phyloP scores from a whole-genome alignment of 2,888 invertebrate genomes.

The Leptinotarsa haldemani region DNA sequence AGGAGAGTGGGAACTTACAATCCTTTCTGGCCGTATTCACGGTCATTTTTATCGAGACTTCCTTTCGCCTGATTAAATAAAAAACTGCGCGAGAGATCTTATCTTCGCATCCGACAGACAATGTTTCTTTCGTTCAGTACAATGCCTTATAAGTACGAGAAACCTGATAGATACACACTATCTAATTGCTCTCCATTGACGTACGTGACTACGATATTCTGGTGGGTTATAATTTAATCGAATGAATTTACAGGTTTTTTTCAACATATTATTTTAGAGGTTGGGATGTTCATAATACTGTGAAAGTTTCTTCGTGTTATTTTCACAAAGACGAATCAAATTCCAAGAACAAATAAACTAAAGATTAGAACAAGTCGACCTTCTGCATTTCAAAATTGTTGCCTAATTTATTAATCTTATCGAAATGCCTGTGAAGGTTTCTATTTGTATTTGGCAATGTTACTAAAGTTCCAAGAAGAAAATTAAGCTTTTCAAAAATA shows the following conservation, averaged over 20 bases:
- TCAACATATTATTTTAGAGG: background rate
- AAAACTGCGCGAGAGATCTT: slow-evolving; percentile 26
- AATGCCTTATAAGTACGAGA: slow-evolving; percentile 30
- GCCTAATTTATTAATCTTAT: too few species aligned
- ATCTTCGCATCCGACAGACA: slow-evolving; percentile 25
- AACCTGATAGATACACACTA: slow-evolving; percentile 24
- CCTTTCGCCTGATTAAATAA: slow-evolving; percentile 34
- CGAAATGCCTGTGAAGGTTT: too few species aligned
- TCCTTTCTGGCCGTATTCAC: slow-evolving; percentile 29
- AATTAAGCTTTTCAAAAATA: too few species aligned
- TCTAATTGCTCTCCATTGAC: slow-evolving; percentile 4
- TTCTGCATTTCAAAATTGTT: too few species aligned
- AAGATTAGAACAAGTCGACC: too few species aligned
- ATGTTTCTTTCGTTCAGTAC: slow-evolving; percentile 22
- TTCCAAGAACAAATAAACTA: too few species aligned
- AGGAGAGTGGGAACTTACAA: background rate
- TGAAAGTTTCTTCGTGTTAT: too few species aligned
- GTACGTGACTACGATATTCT: background rate
- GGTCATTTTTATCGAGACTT: slow-evolving; percentile 24
- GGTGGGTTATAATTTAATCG: background rate
- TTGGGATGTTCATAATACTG: background rate
- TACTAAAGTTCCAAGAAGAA: too few species aligned
- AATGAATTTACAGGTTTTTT: background rate
- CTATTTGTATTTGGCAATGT: too few species aligned
- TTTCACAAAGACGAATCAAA: too few species aligned